Percentiles rank a stretch among this genome's conserved stretches.
Evolutionary conservation across 1,140 invertebrate species (phyloP).

Genomic region (Myzus persicae): DNA sequence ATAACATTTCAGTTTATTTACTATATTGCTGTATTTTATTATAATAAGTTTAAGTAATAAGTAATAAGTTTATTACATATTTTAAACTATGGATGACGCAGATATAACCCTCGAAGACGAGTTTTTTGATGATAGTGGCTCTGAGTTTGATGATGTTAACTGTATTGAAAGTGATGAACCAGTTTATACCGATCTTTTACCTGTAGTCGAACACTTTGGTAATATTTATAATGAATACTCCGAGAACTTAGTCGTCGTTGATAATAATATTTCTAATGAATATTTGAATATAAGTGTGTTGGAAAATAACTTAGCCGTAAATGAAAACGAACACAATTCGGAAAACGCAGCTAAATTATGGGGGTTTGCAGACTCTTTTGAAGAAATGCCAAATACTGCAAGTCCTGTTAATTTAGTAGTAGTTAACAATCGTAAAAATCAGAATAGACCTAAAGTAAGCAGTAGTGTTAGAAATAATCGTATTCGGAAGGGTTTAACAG

Average conservation of each 20-base stretch:
- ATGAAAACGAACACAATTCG: not conserved
- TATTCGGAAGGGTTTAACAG: not conserved
- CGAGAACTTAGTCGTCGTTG: not conserved
- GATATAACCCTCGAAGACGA: not conserved
- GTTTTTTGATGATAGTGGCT: not conserved
- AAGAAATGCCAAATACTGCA: not conserved
- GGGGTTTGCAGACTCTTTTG: not conserved
- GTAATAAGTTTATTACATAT: not conserved
- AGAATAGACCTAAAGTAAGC: not conserved
- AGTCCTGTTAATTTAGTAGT: not conserved
- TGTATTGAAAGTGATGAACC: not conserved
- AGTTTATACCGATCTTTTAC: slow-evolving; percentile 5
- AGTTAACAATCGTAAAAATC: not conserved
- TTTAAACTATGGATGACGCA: not conserved
- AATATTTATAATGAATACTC: slow-evolving; percentile 16
- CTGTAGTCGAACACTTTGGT: not conserved
- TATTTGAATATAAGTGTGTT: not conserved
- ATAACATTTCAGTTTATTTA: not conserved
- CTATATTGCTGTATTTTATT: not conserved
- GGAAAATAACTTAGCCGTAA: not conserved
- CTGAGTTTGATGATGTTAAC: not conserved
- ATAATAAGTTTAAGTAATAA: not conserved
- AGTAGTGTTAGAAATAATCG: not conserved
- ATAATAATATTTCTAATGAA: slow-evolving; percentile 1
- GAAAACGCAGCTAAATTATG: not conserved